These are phyloP conservation scores for Kudoa iwatai DNA, from an alignment of 30 jellyfish, hydroid and myxozoan genomes.

Conservation along the genomic window DNA sequence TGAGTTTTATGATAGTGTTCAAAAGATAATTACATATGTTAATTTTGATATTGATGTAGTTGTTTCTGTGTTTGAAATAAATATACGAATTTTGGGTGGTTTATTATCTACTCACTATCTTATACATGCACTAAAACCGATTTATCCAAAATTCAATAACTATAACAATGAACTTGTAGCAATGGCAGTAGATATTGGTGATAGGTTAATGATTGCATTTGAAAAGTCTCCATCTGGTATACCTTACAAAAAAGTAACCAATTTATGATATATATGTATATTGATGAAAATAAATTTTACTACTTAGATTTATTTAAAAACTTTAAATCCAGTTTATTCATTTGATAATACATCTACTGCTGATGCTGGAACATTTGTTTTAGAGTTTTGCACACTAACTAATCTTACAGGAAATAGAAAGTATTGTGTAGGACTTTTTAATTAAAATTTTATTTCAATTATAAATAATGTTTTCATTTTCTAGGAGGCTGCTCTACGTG, in stretches of 20 bases:
- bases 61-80: conserved; percentile 67
- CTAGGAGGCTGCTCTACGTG: too few relatives aligned
- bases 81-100: conserved; percentile 45
- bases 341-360: conserved; percentile 73
- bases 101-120: not conserved
- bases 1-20: conserved; percentile 32
- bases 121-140: not conserved
- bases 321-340: too few relatives aligned
- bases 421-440: conserved; percentile 9
- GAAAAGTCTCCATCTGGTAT: conserved; percentile 60
- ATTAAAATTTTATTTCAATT: too few relatives aligned
- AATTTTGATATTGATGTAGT: conserved; percentile 39
- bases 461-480: too few relatives aligned
- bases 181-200: conserved; percentile 48
- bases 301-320: too few relatives aligned
- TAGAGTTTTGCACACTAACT: conserved; percentile 77
- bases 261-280: too few relatives aligned
- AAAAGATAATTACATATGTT: conserved; percentile 12
- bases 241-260: conserved; percentile 47
- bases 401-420: conserved; percentile 37
- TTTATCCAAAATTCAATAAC: too few relatives aligned
- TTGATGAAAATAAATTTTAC: too few relatives aligned
- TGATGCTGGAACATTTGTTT: conserved; percentile 74
- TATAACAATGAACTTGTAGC: conserved; percentile 19
- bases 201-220: conserved; percentile 27